These are phyloP conservation scores for Caenorhabditis tropicalis DNA, from an alignment of 1,140 invertebrate genomes.

Conservation along the genomic window DNA sequence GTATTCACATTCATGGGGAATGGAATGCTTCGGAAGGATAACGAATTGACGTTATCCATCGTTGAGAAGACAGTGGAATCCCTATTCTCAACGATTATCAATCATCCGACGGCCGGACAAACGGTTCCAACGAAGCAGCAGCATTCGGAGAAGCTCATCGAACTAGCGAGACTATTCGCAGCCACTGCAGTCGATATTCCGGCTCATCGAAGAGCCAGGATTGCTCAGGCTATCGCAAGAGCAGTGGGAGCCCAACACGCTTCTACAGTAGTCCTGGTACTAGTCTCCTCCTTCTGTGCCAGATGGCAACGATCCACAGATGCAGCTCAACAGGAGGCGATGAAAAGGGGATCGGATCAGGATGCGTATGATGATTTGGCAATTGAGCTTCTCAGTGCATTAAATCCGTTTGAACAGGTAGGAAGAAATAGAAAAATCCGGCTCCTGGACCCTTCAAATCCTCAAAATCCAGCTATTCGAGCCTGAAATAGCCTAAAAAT, in stretches of 20 bases:
- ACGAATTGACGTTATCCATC: slow-evolving; percentile 55
- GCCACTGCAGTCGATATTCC: slow-evolving; percentile 53
- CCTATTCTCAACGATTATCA: slow-evolving; percentile 53
- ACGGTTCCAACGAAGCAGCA: slow-evolving; percentile 28
- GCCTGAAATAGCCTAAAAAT: neutral
- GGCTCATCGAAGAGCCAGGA: slow-evolving; percentile 51
- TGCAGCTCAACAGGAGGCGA: neutral
- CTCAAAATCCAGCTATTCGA: too few relatives aligned
- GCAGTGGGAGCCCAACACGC: slow-evolving; percentile 39
- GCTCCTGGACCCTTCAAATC: too few relatives aligned
- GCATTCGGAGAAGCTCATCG: slow-evolving; percentile 42
- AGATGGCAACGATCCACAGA: slow-evolving; percentile 47
- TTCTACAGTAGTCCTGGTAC: slow-evolving; percentile 1
- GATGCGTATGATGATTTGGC: slow-evolving; percentile 56
- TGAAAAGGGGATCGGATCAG: slow-evolving; percentile 16
- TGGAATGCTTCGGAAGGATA: slow-evolving; percentile 57
- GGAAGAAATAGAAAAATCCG: too few relatives aligned
- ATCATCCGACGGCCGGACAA: neutral
- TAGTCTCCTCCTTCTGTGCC: slow-evolving; percentile 48
- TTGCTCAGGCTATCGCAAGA: slow-evolving; percentile 48
- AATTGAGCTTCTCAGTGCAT: slow-evolving; percentile 2
- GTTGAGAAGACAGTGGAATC: slow-evolving; percentile 56
- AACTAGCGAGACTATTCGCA: slow-evolving; percentile 45
- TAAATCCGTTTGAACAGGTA: slow-evolving; percentile 37
- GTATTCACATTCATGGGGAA: slow-evolving; percentile 59